Evolutionary conservation across 2,888 invertebrate genomes (phyloP).

Genomic region (Tipula confusa): DNA sequence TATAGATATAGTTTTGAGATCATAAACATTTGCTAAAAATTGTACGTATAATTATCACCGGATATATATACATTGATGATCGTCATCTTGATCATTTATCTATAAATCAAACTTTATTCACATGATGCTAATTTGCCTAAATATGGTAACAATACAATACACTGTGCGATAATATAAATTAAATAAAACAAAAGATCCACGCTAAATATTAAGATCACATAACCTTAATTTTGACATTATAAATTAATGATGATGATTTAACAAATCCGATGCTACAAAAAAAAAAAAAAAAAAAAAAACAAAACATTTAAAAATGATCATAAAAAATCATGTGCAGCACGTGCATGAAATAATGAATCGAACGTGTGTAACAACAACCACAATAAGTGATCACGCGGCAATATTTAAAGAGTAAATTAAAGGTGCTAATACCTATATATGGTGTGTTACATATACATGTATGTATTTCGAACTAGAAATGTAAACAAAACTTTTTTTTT

Average conservation of each 20-base stretch:
- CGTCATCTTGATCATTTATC: neutral
- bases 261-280: neutral
- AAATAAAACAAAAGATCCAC: neutral
- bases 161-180: neutral
- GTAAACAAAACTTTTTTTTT: neutral
- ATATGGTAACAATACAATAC: neutral
- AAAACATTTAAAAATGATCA: no score
- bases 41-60: neutral
- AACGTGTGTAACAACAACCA: neutral
- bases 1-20: neutral
- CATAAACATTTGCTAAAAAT: no score
- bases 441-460: neutral
- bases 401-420: neutral
- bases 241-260: neutral
- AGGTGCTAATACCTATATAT: slow-evolving; percentile 25
- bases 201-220: neutral
- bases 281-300: neutral
- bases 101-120: neutral
- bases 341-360: neutral
- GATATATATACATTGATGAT: neutral
- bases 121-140: neutral
- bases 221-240: neutral
- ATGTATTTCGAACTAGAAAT: neutral
- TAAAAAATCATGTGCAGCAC: neutral
- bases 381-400: neutral